These are phyloP conservation scores for Cynoglossus semilaevis DNA, from an alignment of 2,113 vertebrate genomes.

Conservation along the genomic window DNA sequence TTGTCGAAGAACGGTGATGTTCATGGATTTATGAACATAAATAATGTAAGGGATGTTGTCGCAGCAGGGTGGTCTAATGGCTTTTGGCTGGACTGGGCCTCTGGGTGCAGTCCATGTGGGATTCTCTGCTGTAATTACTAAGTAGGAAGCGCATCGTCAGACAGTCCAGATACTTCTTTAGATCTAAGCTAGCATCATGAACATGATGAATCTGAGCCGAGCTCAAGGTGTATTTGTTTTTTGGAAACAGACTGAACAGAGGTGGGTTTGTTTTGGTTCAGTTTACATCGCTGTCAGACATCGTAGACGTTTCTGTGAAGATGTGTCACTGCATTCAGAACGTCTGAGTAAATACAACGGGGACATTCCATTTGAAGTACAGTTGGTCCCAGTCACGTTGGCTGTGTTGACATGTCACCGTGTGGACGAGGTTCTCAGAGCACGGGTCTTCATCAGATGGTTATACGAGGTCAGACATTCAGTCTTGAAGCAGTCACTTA, in stretches of 20 bases:
- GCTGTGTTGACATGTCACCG: too few relatives aligned
- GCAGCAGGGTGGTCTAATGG: slow-evolving; percentile 38
- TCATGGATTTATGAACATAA: slow-evolving; percentile 49
- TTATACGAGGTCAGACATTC: too few relatives aligned
- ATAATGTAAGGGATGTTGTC: slow-evolving; percentile 48
- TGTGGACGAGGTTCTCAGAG: too few relatives aligned
- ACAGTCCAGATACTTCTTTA: not conserved
- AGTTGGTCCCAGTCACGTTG: too few relatives aligned
- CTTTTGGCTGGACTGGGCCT: slow-evolving; percentile 28
- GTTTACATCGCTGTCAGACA: too few relatives aligned
- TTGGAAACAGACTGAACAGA: too few relatives aligned
- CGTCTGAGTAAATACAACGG: slow-evolving; percentile 45
- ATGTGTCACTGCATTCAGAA: slow-evolving; percentile 22
- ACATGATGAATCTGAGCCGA: too few relatives aligned
- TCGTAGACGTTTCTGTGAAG: slow-evolving; percentile 4
- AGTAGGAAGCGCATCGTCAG: slow-evolving; percentile 6
- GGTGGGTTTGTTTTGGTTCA: too few relatives aligned
- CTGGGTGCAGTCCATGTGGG: slow-evolving; percentile 6
- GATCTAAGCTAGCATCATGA: too few relatives aligned
- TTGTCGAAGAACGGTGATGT: slow-evolving; percentile 19
- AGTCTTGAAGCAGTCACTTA: too few relatives aligned
- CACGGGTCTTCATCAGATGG: too few relatives aligned
- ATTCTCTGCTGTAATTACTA: slow-evolving; percentile 25
- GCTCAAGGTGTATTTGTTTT: too few relatives aligned
- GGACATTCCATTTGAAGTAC: slow-evolving; percentile 24